Conservation (phyloP, 1,140 invertebrate species). For the Pseudachorutes palmiensis region DNA sequence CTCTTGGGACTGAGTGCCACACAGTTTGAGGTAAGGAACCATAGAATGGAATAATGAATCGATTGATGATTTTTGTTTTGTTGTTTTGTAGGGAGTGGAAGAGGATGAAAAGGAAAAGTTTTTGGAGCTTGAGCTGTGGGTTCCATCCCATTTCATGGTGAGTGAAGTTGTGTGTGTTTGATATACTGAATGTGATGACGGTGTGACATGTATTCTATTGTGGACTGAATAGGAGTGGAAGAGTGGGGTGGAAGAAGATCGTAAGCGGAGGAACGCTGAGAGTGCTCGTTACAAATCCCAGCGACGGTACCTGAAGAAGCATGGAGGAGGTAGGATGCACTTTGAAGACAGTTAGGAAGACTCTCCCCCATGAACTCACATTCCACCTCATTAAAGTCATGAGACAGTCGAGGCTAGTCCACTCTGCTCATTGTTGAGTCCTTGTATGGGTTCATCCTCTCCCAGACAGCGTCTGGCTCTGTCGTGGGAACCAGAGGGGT, state of each 20-base stretch:
- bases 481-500: too few species aligned
- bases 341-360: constrained; percentile 73
- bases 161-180: constrained; percentile 18
- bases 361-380: too few species aligned
- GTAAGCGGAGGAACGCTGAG: constrained; percentile 67
- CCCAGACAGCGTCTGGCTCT: too few species aligned
- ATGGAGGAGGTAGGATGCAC: constrained; percentile 65
- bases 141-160: constrained; percentile 62
- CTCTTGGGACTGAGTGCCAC: constrained; percentile 56
- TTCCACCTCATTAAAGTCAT: too few species aligned
- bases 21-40: constrained; percentile 49
- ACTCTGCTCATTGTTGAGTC: too few species aligned
- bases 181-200: background rate
- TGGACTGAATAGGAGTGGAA: constrained; percentile 56
- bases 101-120: constrained; percentile 66
- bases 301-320: constrained; percentile 67
- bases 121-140: constrained; percentile 69
- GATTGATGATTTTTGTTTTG: background rate
- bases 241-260: constrained; percentile 67
- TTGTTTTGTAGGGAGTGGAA: constrained; percentile 51
- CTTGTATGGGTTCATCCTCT: too few species aligned
- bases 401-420: too few species aligned
- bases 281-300: constrained; percentile 70
- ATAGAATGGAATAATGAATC: constrained; percentile 3
- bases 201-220: constrained; percentile 15